Percentiles rank a stretch among this genome's conserved stretches.
These are phyloP conservation scores for Emydoidea blandingii DNA, from an alignment of 2,797 vertebrate species.

Conservation along the genomic window DNA sequence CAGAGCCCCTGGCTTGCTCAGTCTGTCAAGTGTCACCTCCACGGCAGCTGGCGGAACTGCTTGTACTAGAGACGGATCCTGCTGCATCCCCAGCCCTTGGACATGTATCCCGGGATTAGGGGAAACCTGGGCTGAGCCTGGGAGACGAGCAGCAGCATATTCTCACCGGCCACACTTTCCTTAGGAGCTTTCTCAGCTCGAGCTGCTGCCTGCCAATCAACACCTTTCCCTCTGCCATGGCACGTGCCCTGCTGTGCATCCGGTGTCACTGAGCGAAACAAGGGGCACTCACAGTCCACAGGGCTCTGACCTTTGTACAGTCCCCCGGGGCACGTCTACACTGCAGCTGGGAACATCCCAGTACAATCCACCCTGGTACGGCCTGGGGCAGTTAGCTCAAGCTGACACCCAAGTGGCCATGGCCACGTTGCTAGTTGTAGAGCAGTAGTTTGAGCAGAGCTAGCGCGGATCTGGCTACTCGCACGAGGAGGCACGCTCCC, in stretches of 20 bases:
- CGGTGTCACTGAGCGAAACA: no score
- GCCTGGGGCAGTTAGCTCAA: no score
- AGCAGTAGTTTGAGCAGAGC: no score
- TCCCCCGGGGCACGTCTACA: no score
- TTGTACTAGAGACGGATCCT: fast-evolving
- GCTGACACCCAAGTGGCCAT: background rate
- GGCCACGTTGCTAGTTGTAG: background rate
- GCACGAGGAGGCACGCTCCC: no score
- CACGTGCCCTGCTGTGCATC: no score
- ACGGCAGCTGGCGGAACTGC: background rate
- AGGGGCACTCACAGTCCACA: no score
- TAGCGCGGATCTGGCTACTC: no score
- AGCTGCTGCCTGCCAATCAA: no score
- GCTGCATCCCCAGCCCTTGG: fast-evolving
- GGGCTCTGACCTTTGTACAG: background rate
- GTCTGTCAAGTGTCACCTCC: fast-evolving
- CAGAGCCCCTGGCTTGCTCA: fast-evolving
- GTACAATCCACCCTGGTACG: no score
- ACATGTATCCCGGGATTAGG: background rate
- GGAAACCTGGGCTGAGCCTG: background rate
- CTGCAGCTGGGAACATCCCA: background rate
- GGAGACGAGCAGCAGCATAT: fast-evolving
- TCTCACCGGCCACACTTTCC: background rate
- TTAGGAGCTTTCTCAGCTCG: background rate
- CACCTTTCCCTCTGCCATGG: background rate